These are phyloP conservation scores for Lithobates pipiens DNA, from an alignment of 2,797 vertebrate genomes.

Conservation along the genomic window DNA sequence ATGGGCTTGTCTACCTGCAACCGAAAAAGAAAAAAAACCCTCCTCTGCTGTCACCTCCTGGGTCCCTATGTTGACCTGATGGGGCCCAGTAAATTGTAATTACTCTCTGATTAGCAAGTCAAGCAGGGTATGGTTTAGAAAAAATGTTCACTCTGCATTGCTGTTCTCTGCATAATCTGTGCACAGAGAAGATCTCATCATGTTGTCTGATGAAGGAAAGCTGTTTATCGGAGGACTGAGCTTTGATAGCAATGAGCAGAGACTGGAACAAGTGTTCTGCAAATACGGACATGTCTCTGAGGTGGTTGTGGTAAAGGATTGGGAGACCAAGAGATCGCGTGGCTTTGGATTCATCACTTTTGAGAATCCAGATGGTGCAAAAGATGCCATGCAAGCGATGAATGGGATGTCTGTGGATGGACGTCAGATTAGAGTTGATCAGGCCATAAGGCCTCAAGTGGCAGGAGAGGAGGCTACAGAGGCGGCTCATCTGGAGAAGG, in stretches of 20 bases:
- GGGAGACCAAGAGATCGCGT: constrained; percentile 81
- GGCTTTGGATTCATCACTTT: constrained; percentile 86
- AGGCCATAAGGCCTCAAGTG: too few relatives aligned
- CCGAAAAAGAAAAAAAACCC: too few relatives aligned
- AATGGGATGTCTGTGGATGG: too few relatives aligned
- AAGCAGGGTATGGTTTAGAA: too few relatives aligned
- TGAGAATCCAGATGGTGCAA: constrained; percentile 81
- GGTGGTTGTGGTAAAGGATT: constrained; percentile 87
- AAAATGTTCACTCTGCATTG: constrained; percentile 33
- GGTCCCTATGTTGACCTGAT: too few relatives aligned
- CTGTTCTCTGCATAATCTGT: background rate
- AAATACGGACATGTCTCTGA: constrained; percentile 89
- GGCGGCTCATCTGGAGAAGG: too few relatives aligned
- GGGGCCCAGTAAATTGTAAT: too few relatives aligned
- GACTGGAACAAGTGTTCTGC: constrained; percentile 89
- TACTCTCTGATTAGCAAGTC: too few relatives aligned
- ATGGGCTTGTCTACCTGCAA: too few relatives aligned
- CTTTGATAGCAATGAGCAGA: constrained; percentile 93
- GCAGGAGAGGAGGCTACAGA: too few relatives aligned
- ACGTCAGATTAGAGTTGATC: too few relatives aligned
- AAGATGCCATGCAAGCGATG: constrained; percentile 81
- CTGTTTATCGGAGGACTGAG: constrained; percentile 94
- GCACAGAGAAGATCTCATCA: constrained; percentile 50
- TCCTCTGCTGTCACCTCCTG: too few relatives aligned
- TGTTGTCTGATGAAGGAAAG: constrained; percentile 93